These are phyloP conservation scores for Vanessa atalanta DNA, from an alignment of 1,140 invertebrate species.

Conservation along the genomic window DNA sequence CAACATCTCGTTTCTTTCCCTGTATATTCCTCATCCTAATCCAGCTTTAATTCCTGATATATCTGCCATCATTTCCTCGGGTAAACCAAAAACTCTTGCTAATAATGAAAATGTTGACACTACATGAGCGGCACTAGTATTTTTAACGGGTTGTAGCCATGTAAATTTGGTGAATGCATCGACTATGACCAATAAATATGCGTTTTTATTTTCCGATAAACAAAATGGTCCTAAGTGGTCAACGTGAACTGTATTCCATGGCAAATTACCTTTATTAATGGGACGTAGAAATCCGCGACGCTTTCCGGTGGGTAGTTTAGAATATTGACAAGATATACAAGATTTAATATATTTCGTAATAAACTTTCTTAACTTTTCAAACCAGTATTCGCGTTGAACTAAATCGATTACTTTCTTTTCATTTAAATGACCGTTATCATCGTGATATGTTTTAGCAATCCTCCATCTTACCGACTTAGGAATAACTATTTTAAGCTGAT, in stretches of 20 bases:
- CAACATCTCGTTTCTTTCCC: no score
- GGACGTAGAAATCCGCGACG: no score
- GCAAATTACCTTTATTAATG: no score
- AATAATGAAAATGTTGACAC: slow-evolving; percentile 2
- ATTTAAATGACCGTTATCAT: slow-evolving; percentile 2
- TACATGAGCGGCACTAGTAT: not conserved
- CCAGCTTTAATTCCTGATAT: no score
- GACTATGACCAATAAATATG: not conserved
- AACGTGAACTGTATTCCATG: no score
- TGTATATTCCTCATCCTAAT: no score
- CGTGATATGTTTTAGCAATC: no score
- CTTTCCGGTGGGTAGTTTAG: slow-evolving; percentile 3
- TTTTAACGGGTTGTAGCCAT: slow-evolving; percentile 4
- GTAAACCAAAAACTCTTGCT: no score
- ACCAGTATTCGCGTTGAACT: slow-evolving; percentile 1
- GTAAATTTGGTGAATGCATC: slow-evolving; percentile 4
- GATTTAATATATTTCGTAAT: not conserved
- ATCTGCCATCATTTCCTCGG: no score
- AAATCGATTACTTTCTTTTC: not conserved
- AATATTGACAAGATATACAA: slow-evolving; percentile 7
- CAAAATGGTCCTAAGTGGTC: no score
- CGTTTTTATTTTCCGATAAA: not conserved
- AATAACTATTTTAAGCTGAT: no score
- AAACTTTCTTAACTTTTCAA: not conserved
- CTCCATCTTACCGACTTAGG: no score